These are phyloP conservation scores for Microctonus aethiopoides DNA, from an alignment of 2,888 invertebrate genomes.

Conservation along the genomic window DNA sequence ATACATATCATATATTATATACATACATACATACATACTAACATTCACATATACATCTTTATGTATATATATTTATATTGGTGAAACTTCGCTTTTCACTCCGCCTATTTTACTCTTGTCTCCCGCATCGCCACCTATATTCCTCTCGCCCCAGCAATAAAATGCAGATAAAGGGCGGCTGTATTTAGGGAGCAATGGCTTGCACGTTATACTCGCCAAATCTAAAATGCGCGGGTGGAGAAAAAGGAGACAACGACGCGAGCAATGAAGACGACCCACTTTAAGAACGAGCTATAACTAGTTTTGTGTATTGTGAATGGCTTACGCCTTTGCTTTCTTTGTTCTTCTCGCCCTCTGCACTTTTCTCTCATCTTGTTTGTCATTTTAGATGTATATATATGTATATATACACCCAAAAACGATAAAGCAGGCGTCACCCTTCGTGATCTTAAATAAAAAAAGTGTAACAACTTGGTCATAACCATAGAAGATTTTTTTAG, in stretches of 20 bases:
- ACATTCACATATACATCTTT: not conserved
- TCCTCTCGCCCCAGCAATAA: constrained; percentile 45
- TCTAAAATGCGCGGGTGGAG: constrained; percentile 34
- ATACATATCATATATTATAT: too few species aligned
- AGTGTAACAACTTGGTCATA: not conserved
- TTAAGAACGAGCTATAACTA: constrained; percentile 12
- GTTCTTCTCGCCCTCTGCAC: not conserved
- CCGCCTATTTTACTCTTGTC: constrained; percentile 15
- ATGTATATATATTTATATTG: constrained; percentile 5
- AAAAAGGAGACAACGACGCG: not conserved
- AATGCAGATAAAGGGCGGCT: constrained; percentile 53
- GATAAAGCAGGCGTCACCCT: constrained; percentile 23
- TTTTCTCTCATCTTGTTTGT: not conserved
- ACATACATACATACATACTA: too few species aligned
- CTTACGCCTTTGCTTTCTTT: constrained; percentile 16
- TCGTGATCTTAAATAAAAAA: constrained; percentile 11
- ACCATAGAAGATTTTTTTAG: not conserved
- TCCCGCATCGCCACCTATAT: constrained; percentile 20
- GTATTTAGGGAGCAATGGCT: constrained; percentile 49
- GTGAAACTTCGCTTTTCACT: constrained; percentile 14
- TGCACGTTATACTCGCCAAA: constrained; percentile 40
- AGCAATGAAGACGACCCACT: constrained; percentile 22
- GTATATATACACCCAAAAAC: not conserved
- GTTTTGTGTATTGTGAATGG: not conserved
- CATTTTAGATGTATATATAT: not conserved